Conservation (phyloP, 2,797 vertebrate species). For the Acridotheres tristis region DNA sequence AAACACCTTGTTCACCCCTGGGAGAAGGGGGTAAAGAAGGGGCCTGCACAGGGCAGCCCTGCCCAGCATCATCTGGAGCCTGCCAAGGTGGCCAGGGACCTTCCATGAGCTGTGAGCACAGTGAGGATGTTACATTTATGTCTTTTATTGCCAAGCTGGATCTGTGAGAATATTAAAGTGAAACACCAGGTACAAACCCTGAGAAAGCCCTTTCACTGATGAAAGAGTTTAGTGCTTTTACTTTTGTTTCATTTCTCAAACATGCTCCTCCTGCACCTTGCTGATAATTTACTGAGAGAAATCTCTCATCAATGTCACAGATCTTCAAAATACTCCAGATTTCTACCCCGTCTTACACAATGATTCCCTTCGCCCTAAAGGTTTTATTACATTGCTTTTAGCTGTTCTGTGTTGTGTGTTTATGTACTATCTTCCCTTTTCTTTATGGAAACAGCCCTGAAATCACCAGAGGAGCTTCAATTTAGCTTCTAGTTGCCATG, state of each 20-base stretch:
- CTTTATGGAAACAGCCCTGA: background rate
- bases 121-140: background rate
- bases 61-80: background rate
- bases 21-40: background rate
- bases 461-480: background rate
- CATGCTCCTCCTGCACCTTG: background rate
- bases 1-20: background rate
- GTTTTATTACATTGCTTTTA: background rate
- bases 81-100: background rate
- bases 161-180: background rate
- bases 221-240: background rate
- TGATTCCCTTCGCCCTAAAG: background rate
- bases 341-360: background rate
- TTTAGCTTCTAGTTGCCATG: background rate
- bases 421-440: background rate
- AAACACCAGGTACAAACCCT: background rate
- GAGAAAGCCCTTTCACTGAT: background rate
- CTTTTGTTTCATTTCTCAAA: background rate
- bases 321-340: background rate
- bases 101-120: background rate
- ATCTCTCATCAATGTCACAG: background rate
- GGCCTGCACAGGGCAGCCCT: background rate
- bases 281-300: background rate
- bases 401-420: background rate
- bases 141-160: background rate